These are phyloP conservation scores for Hirundo rustica DNA, from an alignment of 2,797 vertebrate species.

Conservation along the genomic window DNA sequence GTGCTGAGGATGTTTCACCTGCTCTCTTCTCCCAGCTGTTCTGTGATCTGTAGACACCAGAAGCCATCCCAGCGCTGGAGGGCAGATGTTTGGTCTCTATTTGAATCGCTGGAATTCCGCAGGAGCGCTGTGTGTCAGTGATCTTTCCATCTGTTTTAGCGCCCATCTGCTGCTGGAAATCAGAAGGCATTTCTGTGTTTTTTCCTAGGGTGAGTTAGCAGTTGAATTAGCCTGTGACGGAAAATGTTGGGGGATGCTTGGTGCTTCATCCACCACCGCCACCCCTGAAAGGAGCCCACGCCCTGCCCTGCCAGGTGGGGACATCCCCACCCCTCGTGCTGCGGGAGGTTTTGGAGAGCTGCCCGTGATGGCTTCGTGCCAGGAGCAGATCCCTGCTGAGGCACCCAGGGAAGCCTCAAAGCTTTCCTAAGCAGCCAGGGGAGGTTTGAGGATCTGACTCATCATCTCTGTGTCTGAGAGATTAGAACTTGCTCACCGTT, in stretches of 20 bases:
- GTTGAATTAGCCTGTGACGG: background rate
- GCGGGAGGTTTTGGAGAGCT: background rate
- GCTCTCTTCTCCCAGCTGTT: background rate
- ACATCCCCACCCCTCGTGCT: rapidly evolving
- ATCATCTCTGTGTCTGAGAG: background rate
- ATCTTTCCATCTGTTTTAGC: background rate
- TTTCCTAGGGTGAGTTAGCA: background rate
- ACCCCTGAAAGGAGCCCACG: rapidly evolving
- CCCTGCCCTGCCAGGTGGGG: rapidly evolving
- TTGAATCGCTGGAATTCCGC: background rate
- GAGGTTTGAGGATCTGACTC: background rate
- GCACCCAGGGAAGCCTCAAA: background rate
- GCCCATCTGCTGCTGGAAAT: background rate
- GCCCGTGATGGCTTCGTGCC: background rate
- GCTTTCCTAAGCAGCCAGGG: background rate
- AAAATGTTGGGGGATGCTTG: rapidly evolving
- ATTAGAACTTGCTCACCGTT: rapidly evolving
- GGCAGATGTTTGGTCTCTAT: background rate
- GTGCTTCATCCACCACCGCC: rapidly evolving
- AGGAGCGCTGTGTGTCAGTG: background rate
- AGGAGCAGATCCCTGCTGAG: background rate
- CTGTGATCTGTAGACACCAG: background rate
- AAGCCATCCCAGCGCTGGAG: rapidly evolving
- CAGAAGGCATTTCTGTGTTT: background rate
- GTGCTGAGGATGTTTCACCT: background rate